Conservation (phyloP, 30 jellyfish, hydroid and myxozoan species). For the Cassiopea xamachana region DNA sequence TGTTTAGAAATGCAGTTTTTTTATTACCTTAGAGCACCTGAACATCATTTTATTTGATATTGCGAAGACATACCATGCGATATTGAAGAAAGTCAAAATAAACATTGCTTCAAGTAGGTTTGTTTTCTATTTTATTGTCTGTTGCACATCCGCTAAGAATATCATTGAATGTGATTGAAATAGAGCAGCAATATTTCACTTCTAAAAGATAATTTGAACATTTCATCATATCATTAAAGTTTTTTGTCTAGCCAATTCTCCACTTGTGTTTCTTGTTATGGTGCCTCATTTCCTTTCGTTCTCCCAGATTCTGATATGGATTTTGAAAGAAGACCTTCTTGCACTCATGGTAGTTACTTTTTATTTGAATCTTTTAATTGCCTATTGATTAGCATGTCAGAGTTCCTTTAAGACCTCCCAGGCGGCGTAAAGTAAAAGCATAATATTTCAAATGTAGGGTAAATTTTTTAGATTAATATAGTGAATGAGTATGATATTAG, state of each 20-base stretch:
- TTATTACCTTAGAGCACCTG: conserved; percentile 7
- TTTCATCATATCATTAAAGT: not conserved
- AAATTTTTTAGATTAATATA: not conserved
- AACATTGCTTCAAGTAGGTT: not conserved
- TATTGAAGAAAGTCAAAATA: not conserved
- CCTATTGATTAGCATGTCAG: not conserved
- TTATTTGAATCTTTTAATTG: too few species aligned
- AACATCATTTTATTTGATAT: conserved; percentile 18
- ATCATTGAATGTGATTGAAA: not conserved
- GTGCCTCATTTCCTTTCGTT: not conserved
- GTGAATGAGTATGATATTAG: not conserved
- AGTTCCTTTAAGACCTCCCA: not conserved
- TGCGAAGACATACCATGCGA: conserved; percentile 16
- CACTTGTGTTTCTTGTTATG: not conserved
- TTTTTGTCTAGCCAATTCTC: not conserved
- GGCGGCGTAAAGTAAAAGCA: not conserved
- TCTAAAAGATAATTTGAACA: too few species aligned
- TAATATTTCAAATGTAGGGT: not conserved
- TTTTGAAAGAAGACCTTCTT: not conserved
- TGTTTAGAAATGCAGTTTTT: not conserved
- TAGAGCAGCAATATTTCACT: not conserved
- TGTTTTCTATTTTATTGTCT: not conserved
- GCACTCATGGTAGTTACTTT: not conserved
- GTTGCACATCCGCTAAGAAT: not conserved
- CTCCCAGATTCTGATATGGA: not conserved